A percentile compares a stretch with the other conserved stretches of the same genome.
Evolutionary conservation across 2,888 invertebrate genomes (phyloP).

Genomic region (Eupeodes luniger): DNA sequence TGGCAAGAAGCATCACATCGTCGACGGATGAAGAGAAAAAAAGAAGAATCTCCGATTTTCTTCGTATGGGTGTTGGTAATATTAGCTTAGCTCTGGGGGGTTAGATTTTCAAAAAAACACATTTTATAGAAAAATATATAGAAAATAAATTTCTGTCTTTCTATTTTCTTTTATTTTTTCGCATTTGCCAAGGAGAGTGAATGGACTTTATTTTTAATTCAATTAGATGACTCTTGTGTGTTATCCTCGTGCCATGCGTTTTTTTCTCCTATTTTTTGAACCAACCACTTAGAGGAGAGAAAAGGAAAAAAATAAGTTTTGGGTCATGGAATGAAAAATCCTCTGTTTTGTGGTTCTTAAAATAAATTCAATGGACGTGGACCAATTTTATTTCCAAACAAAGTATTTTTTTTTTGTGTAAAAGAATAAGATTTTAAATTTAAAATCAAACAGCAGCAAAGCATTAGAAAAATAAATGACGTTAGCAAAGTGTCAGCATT

Average conservation of each 20-base stretch:
- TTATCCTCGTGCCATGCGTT: conserved; percentile 27
- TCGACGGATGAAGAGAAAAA: neutral
- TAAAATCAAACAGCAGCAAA: neutral
- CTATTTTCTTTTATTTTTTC: neutral
- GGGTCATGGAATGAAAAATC: conserved; percentile 20
- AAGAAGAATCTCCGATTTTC: neutral
- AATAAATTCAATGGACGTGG: conserved; percentile 24
- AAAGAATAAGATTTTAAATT: neutral
- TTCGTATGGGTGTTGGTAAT: conserved; percentile 11
- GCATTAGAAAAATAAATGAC: conserved; percentile 20
- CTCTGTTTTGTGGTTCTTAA: conserved; percentile 6
- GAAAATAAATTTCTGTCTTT: conserved; percentile 15
- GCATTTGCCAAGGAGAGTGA: conserved; percentile 14
- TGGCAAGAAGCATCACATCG: neutral
- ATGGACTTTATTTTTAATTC: conserved; percentile 64
- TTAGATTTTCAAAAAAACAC: neutral
- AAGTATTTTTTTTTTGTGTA: neutral
- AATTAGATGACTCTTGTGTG: conserved; percentile 67
- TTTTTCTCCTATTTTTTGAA: neutral
- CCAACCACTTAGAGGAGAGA: conserved; percentile 20
- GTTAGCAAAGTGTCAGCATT: conserved; percentile 7
- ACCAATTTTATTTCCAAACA: conserved; percentile 7
- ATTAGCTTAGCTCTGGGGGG: conserved; percentile 26
- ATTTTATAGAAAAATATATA: conserved; percentile 5
- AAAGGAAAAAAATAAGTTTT: neutral